Percentiles rank a stretch among this genome's conserved stretches.
Evolutionary conservation across 2,888 invertebrate species (phyloP).

Genomic region (Eledona agricola): DNA sequence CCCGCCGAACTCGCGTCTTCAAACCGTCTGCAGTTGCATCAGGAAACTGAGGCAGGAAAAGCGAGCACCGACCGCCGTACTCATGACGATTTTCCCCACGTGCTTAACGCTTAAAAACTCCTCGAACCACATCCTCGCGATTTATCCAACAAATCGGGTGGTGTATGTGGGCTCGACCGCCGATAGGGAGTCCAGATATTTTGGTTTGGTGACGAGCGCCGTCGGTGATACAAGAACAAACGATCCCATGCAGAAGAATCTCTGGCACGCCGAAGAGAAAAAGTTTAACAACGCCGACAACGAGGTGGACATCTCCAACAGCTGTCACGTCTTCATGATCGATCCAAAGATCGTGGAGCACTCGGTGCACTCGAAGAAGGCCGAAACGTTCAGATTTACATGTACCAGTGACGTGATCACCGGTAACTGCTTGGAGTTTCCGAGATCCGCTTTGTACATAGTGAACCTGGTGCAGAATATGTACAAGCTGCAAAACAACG

Average conservation of each 20-base stretch:
- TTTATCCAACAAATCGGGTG: slow-evolving; percentile 86
- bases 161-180: slow-evolving; percentile 90
- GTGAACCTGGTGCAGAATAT: slow-evolving; percentile 77
- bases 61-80: slow-evolving; percentile 82
- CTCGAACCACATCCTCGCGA: slow-evolving; percentile 81
- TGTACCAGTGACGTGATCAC: slow-evolving; percentile 83
- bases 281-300: slow-evolving; percentile 51
- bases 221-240: slow-evolving; percentile 62
- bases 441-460: slow-evolving; percentile 82
- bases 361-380: slow-evolving; percentile 79
- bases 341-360: slow-evolving; percentile 89
- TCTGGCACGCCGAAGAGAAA: slow-evolving; percentile 42
- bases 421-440: slow-evolving; percentile 88
- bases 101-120: slow-evolving; percentile 82
- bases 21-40: slow-evolving; percentile 87
- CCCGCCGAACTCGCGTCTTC: slow-evolving; percentile 76
- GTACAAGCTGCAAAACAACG: slow-evolving; percentile 70
- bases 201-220: slow-evolving; percentile 90
- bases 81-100: slow-evolving; percentile 84
- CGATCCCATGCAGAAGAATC: slow-evolving; percentile 44
- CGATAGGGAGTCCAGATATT: slow-evolving; percentile 90
- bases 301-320: slow-evolving; percentile 76
- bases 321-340: slow-evolving; percentile 95
- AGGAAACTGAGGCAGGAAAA: slow-evolving; percentile 88
- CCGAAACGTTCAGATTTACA: slow-evolving; percentile 83